A percentile compares a stretch with the other conserved stretches of the same genome.
These are phyloP conservation scores for Rotaria socialis DNA, from an alignment of 2,888 invertebrate genomes.

Conservation along the genomic window DNA sequence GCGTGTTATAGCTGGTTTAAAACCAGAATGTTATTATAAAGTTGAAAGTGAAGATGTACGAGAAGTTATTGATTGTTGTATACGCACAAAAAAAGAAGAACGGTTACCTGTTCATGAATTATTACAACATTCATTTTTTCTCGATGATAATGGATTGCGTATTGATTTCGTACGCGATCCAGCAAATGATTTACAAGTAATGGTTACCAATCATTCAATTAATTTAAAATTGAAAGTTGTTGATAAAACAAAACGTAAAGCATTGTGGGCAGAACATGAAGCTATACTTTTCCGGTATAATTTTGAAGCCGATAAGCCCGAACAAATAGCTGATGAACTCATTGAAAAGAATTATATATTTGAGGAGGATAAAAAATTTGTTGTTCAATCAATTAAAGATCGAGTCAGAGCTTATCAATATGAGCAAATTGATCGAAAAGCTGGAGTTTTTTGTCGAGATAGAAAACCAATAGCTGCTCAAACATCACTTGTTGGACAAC, in stretches of 20 bases:
- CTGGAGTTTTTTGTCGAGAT: background rate
- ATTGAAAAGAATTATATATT: slow-evolving; percentile 43
- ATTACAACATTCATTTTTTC: slow-evolving; percentile 44
- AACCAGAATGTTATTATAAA: slow-evolving; percentile 86
- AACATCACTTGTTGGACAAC: background rate
- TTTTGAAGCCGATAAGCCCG: slow-evolving; percentile 37
- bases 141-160: slow-evolving; percentile 42
- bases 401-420: slow-evolving; percentile 33
- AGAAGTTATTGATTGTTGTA: slow-evolving; percentile 93
- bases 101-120: slow-evolving; percentile 60
- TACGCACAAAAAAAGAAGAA: slow-evolving; percentile 78
- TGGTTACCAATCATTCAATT: slow-evolving; percentile 16
- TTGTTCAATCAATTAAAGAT: slow-evolving; percentile 43
- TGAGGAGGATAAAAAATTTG: slow-evolving; percentile 44
- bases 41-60: slow-evolving; percentile 88
- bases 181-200: background rate
- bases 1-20: slow-evolving; percentile 91
- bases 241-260: slow-evolving; percentile 44
- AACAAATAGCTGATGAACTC: slow-evolving; percentile 44
- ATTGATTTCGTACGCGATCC: slow-evolving; percentile 40
- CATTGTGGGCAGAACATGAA: slow-evolving; percentile 44
- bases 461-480: background rate
- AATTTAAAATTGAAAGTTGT: slow-evolving; percentile 40
- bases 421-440: background rate
- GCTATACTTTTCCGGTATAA: slow-evolving; percentile 41